phyloP scores from a whole-genome alignment of 2,113 vertebrate species.

The Sula dactylatra region DNA sequence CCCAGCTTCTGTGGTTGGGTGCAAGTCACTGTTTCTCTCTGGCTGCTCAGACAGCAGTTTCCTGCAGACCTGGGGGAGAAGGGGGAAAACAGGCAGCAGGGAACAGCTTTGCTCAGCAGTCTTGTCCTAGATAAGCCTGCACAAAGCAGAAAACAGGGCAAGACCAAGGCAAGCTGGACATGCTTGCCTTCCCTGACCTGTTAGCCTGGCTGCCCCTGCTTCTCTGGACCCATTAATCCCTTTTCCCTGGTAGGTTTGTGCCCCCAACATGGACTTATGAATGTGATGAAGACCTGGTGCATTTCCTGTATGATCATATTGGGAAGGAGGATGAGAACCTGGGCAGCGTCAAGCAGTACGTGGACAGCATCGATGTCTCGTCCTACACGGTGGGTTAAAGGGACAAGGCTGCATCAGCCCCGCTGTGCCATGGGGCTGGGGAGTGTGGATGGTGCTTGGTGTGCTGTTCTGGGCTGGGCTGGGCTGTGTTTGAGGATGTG shows the following conservation, averaged over 20 bases:
- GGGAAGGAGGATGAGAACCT: constrained; percentile 96
- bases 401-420: not conserved
- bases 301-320: constrained; percentile 92
- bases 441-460: not conserved
- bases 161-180: not conserved
- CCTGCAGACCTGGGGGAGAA: not conserved
- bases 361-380: constrained; percentile 95
- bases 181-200: not conserved
- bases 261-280: constrained; percentile 94
- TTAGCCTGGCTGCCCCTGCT: not conserved
- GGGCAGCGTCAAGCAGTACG: constrained; percentile 93
- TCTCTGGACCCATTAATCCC: not conserved
- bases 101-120: not conserved
- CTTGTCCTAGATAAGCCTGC: not conserved
- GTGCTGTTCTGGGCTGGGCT: not conserved
- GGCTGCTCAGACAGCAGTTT: not conserved
- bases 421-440: rapidly evolving
- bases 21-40: not conserved
- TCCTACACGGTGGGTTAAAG: constrained; percentile 82
- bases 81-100: not conserved
- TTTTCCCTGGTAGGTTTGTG: constrained; percentile 77
- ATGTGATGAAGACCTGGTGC: constrained; percentile 95
- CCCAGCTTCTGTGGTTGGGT: not conserved
- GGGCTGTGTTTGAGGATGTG: not conserved
- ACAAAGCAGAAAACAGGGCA: not conserved